These are phyloP conservation scores for Aptenodytes patagonicus DNA, from an alignment of 2,113 vertebrate genomes.

Conservation along the genomic window DNA sequence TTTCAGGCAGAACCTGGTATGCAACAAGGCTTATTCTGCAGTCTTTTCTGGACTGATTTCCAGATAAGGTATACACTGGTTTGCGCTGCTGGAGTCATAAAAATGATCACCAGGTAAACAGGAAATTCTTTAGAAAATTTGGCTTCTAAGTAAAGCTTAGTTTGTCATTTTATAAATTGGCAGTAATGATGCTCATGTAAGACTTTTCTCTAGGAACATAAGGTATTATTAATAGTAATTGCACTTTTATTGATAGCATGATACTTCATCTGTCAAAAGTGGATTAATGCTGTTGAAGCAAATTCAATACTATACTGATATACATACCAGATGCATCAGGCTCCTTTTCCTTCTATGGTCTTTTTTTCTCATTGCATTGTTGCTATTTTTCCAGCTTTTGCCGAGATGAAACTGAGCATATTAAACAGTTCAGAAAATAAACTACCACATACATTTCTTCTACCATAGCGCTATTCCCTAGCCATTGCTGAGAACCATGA, in stretches of 20 bases:
- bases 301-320: not conserved
- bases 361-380: not conserved
- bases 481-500: not conserved
- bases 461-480: not conserved
- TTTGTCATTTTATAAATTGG: not conserved
- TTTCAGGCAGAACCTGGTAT: not conserved
- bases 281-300: not conserved
- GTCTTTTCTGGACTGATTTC: not conserved
- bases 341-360: not conserved
- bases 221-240: not conserved
- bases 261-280: not conserved
- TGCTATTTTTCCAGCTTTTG: not conserved
- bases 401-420: not conserved
- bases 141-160: not conserved
- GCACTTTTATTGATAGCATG: not conserved
- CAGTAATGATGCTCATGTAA: not conserved
- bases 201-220: not conserved
- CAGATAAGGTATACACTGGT: not conserved
- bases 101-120: not conserved
- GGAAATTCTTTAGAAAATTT: not conserved
- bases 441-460: not conserved
- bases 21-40: not conserved
- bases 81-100: not conserved
- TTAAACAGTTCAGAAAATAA: not conserved
- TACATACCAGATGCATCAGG: not conserved